These are phyloP conservation scores for Protula sp. DNA, from an alignment of 2,888 invertebrate genomes.

Conservation along the genomic window DNA sequence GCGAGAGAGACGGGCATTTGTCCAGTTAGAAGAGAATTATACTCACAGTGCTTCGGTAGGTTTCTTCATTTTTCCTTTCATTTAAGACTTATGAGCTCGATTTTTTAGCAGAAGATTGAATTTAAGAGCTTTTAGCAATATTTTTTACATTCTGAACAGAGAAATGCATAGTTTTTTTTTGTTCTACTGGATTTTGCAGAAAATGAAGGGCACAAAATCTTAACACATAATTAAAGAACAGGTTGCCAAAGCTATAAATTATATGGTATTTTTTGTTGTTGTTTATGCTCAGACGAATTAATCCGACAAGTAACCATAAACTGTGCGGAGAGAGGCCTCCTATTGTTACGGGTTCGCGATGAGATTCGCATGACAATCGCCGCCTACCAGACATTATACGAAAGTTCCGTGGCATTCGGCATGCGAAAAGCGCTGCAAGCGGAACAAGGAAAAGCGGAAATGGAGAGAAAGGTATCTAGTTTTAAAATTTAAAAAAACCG, in stretches of 20 bases:
- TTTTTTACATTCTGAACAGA: neutral
- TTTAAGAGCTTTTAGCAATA: neutral
- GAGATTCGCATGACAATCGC: conserved; percentile 95
- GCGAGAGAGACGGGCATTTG: conserved; percentile 96
- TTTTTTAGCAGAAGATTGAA: no score
- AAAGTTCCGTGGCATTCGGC: conserved; percentile 95
- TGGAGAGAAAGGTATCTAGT: conserved; percentile 47
- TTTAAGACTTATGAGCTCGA: no score
- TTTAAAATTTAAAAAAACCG: neutral
- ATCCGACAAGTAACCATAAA: conserved; percentile 92
- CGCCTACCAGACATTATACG: conserved; percentile 92
- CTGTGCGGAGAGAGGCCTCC: conserved; percentile 91
- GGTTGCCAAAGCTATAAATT: no score
- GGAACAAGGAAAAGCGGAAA: conserved; percentile 74
- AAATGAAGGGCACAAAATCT: no score
- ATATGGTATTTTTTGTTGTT: no score
- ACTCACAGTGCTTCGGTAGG: conserved; percentile 79
- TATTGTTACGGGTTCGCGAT: conserved; percentile 85
- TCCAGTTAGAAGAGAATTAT: conserved; percentile 85
- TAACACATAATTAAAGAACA: no score
- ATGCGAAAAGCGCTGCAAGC: conserved; percentile 95
- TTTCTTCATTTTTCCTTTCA: neutral
- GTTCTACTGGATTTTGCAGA: no score
- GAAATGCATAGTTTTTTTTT: neutral
- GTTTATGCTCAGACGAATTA: conserved; percentile 72